Conservation (phyloP, 1,140 invertebrate genomes). For the Trachymyrmex cornetzi region DNA sequence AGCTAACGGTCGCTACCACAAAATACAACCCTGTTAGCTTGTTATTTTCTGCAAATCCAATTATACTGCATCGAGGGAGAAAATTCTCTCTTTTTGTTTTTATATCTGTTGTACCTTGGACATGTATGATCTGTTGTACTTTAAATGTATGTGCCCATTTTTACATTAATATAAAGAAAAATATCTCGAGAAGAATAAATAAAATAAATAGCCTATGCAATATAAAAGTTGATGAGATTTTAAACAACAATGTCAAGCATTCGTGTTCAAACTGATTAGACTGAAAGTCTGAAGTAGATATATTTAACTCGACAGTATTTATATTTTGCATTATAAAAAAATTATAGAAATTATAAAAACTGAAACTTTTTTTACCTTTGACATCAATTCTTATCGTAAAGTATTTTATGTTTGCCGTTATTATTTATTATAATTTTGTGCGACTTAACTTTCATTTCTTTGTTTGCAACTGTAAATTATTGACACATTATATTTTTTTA, state of each 20-base stretch:
- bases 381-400: too few species aligned
- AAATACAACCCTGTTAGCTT: slow-evolving; percentile 20
- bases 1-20: not conserved
- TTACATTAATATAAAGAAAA: slow-evolving; percentile 31
- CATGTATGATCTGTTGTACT: not conserved
- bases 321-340: not conserved
- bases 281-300: not conserved
- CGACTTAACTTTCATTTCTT: too few species aligned
- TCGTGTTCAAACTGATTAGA: not conserved
- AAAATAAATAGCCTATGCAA: not conserved
- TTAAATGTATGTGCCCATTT: not conserved
- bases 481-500: too few species aligned
- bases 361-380: too few species aligned
- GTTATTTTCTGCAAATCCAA: slow-evolving; percentile 58
- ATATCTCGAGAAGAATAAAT: not conserved
- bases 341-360: not conserved
- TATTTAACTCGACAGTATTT: not conserved
- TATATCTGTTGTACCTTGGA: not conserved
- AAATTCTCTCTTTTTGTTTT: slow-evolving; percentile 38
- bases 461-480: too few species aligned
- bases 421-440: too few species aligned
- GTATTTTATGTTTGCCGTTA: too few species aligned
- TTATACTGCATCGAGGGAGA: slow-evolving; percentile 41
- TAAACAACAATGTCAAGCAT: not conserved
- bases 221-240: not conserved